A percentile compares a stretch with the other conserved stretches of the same genome.
Conservation (phyloP, 2,797 vertebrate species). For the Hozukius guyotensis region DNA sequence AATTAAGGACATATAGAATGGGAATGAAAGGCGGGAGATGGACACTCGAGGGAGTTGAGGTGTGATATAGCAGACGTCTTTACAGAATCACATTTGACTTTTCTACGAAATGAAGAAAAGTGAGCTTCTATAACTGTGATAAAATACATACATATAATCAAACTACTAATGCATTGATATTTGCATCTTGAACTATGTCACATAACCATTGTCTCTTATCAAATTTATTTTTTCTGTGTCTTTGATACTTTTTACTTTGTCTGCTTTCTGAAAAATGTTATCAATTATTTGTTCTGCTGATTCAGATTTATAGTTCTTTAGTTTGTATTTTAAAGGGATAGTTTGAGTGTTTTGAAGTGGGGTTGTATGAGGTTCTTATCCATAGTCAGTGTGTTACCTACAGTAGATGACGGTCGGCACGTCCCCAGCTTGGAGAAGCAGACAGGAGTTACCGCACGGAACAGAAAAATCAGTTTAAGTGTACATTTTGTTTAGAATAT, state of each 20-base stretch:
- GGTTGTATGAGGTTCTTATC: too few species aligned
- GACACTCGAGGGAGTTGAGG: background rate
- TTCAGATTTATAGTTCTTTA: too few species aligned
- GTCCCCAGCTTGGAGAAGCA: too few species aligned
- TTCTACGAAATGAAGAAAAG: background rate
- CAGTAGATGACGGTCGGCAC: too few species aligned
- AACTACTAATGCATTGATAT: background rate
- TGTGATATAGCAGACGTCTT: background rate
- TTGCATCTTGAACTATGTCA: background rate
- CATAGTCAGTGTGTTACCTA: too few species aligned
- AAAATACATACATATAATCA: background rate
- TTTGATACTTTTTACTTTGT: background rate
- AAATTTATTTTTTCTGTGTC: background rate
- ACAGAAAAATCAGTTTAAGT: too few species aligned
- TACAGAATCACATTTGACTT: background rate
- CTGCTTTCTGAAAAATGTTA: background rate
- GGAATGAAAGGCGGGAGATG: conserved; percentile 14
- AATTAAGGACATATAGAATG: conserved; percentile 28
- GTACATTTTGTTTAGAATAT: too few species aligned
- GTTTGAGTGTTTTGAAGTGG: too few species aligned
- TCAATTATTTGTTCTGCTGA: background rate
- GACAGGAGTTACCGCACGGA: too few species aligned
- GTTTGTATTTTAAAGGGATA: background rate
- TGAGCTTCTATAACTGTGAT: background rate
- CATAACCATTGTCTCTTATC: background rate